Percentiles rank a stretch among this genome's conserved stretches.
Evolutionary conservation across 2,113 vertebrate species (phyloP).

Genomic region (Bettongia penicillata): DNA sequence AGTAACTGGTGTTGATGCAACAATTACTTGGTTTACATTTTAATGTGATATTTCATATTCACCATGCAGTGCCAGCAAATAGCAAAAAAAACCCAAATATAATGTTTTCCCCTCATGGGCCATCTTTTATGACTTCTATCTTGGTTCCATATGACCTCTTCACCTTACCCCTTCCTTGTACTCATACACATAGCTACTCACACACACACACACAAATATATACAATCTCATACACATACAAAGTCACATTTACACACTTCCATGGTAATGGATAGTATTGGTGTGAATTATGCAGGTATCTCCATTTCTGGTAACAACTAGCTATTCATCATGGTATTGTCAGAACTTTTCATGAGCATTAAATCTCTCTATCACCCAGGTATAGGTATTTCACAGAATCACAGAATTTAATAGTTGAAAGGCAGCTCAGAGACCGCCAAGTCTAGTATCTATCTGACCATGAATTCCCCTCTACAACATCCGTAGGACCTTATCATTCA

Average conservation of each 20-base stretch:
- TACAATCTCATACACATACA: background rate
- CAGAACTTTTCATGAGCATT: background rate
- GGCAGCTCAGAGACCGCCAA: background rate
- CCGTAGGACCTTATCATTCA: background rate
- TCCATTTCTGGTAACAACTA: background rate
- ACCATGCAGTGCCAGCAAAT: background rate
- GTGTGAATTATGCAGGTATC: background rate
- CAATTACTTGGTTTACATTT: rapidly evolving
- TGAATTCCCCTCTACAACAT: background rate
- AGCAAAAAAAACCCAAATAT: background rate
- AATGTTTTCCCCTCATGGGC: background rate
- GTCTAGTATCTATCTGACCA: background rate
- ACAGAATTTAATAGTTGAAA: background rate
- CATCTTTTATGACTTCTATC: background rate
- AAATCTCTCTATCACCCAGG: background rate
- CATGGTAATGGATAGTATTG: rapidly evolving
- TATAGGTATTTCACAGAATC: background rate
- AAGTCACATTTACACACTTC: background rate
- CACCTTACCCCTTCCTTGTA: background rate
- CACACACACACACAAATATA: no score
- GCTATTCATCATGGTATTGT: background rate
- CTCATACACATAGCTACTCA: background rate
- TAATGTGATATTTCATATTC: background rate
- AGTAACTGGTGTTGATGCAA: background rate
- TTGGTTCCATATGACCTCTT: background rate